Percentiles rank a stretch among this genome's conserved stretches.
phyloP scores from a whole-genome alignment of 2,888 invertebrate species.

The Leucania comma region DNA sequence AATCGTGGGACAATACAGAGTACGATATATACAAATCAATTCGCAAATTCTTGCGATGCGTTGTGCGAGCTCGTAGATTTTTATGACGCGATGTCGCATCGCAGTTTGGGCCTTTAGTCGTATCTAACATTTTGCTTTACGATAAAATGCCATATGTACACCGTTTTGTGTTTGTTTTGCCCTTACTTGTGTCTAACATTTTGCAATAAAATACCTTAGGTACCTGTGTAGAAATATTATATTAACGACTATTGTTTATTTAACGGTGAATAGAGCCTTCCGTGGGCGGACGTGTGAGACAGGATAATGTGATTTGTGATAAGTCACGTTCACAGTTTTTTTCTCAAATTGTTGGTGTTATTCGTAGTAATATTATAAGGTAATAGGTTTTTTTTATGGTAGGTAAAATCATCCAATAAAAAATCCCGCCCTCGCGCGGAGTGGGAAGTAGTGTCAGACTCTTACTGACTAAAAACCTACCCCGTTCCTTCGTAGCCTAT shows the following conservation, averaged over 20 bases:
- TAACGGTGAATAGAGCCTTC: conserved; percentile 10
- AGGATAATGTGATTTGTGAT: conserved; percentile 30
- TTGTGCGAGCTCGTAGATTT: too few relatives aligned
- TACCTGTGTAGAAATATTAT: not conserved
- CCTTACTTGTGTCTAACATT: not conserved
- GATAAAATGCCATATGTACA: not conserved
- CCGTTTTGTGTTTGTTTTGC: too few relatives aligned
- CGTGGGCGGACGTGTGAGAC: not conserved
- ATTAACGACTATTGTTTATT: not conserved
- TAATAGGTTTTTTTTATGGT: too few relatives aligned
- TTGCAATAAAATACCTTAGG: not conserved
- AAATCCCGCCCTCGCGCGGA: too few relatives aligned
- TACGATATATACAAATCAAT: too few relatives aligned
- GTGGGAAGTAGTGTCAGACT: too few relatives aligned
- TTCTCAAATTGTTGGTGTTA: not conserved
- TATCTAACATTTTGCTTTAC: not conserved
- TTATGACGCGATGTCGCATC: too few relatives aligned
- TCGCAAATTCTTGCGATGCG: too few relatives aligned
- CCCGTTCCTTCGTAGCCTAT: too few relatives aligned
- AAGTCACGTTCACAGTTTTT: conserved; percentile 20
- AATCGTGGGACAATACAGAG: too few relatives aligned
- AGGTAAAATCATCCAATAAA: too few relatives aligned
- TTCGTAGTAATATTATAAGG: not conserved
- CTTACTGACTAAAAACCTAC: too few relatives aligned
- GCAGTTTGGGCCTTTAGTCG: not conserved